Conservation (phyloP, 2,113 vertebrate genomes). For the Entosphenus tridentatus region DNA sequence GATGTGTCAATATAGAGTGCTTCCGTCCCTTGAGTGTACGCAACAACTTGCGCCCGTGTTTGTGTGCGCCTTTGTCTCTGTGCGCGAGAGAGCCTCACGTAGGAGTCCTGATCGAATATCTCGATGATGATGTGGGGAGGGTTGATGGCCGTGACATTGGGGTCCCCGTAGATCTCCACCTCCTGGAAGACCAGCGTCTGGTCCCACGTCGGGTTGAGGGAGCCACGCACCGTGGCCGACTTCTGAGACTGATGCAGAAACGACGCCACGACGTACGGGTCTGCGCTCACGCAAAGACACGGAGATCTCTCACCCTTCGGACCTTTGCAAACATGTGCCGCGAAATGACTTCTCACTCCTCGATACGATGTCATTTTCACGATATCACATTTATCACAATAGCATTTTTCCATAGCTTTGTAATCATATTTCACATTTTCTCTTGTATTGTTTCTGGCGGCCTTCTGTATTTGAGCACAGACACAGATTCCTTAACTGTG, state of each 20-base stretch:
- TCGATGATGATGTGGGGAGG: conserved; percentile 21
- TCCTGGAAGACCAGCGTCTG: conserved; percentile 23
- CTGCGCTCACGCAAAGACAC: neutral
- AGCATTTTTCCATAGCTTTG: too few species aligned
- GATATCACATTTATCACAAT: too few species aligned
- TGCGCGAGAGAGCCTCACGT: conserved; percentile 9
- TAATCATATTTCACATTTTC: too few species aligned
- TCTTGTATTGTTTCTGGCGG: too few species aligned
- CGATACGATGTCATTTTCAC: too few species aligned
- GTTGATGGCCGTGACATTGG: conserved; percentile 10
- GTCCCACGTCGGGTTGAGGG: conserved; percentile 20
- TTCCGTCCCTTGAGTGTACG: neutral
- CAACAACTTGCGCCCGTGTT: neutral
- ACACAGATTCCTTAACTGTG: too few species aligned
- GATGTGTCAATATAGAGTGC: neutral
- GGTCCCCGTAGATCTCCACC: conserved; percentile 21
- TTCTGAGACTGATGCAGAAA: conserved; percentile 21
- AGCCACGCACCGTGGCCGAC: conserved; percentile 13
- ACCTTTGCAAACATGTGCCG: too few species aligned
- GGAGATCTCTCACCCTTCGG: too few species aligned
- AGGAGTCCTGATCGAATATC: conserved; percentile 15
- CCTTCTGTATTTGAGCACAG: too few species aligned
- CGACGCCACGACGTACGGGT: conserved; percentile 16
- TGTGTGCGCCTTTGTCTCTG: neutral
- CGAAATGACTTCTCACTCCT: too few species aligned